Evolutionary conservation across 2,797 vertebrate genomes (phyloP), one percentile per base, ranked within the genome.

Genomic region (Choloepus didactylus): DNA sequence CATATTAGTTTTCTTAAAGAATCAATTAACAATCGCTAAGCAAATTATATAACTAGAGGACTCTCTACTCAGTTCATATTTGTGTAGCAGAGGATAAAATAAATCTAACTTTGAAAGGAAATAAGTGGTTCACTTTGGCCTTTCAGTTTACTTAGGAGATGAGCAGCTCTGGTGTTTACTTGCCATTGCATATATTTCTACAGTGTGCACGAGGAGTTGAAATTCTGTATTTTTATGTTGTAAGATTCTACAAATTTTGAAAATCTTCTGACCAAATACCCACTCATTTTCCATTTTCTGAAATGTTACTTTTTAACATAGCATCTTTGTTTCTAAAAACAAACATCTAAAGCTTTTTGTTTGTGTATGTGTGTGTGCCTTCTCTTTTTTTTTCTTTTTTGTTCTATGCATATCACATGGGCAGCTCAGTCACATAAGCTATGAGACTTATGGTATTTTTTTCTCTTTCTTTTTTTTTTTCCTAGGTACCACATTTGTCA

Each of bases 311-410:
- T 87, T 87, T 84, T 85, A 92, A 66, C 86, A 21, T 82, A 56
- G 9, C 49, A 41, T 87, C 60, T 49, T 75, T 89, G 19, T 60
- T 90, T 85, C 91, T 85, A 97, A n/a, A 90, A 94, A 90, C 38
- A 88, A 46, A 46, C 60, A 60, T 85, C 21, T 70, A 70, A 89
- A 66, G 5, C 23, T 6, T 83, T 95, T 77, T 59, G 19, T 90
- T 59, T 70, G 38, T 62, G 2, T 67, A 7, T 59, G 2, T 75
- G 21, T 54, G 12, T n/a, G 14, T 3, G 60, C 9, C 1, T 51
- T 29, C 3, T 2, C 11, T 35, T n/a, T 18, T n/a, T 2, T 70
- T 2, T 25, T 29, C 25, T 49, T 51, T 64, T 51, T 29, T 25
- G 19, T 11, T 44, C 29, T 41, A 0, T 35, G 5, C 5, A 51